Conservation (phyloP, 2,113 vertebrate species). For the Hippocampus guttulatus region DNA sequence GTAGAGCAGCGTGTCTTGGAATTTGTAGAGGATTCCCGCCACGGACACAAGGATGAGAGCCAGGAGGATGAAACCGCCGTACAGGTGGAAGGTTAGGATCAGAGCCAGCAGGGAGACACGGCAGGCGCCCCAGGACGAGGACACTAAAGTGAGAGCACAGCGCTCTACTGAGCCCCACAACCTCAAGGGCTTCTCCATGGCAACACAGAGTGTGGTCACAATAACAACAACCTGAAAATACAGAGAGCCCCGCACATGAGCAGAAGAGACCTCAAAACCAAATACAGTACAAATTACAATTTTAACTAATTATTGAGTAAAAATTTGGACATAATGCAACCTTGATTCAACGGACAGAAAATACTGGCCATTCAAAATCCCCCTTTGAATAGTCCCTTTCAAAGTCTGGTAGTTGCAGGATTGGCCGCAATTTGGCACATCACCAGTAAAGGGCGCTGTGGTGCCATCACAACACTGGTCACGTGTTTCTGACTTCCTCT, state of each 20-base stretch:
- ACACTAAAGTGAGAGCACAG: constrained; percentile 82
- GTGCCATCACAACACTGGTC: no score
- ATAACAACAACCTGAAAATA: constrained; percentile 39
- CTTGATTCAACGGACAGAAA: no score
- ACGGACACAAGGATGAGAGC: constrained; percentile 88
- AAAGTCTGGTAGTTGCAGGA: background rate
- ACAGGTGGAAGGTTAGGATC: constrained; percentile 96
- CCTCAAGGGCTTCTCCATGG: constrained; percentile 98
- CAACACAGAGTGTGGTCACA: constrained; percentile 46
- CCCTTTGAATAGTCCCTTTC: no score
- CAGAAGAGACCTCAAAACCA: background rate
- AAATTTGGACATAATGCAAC: no score
- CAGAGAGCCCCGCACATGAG: constrained; percentile 1
- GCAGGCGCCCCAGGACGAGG: constrained; percentile 94
- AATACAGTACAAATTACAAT: background rate
- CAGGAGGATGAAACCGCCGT: constrained; percentile 86
- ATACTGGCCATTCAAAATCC: no score
- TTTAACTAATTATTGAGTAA: no score
- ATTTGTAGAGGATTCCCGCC: constrained; percentile 93
- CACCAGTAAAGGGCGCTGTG: no score
- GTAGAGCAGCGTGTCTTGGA: constrained; percentile 96
- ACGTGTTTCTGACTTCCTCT: no score
- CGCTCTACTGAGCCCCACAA: constrained; percentile 85
- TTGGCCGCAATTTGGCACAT: no score
- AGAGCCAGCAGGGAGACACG: constrained; percentile 92